phyloP scores from a whole-genome alignment of 2,113 vertebrate genomes.

The Copsychus sechellarum region DNA sequence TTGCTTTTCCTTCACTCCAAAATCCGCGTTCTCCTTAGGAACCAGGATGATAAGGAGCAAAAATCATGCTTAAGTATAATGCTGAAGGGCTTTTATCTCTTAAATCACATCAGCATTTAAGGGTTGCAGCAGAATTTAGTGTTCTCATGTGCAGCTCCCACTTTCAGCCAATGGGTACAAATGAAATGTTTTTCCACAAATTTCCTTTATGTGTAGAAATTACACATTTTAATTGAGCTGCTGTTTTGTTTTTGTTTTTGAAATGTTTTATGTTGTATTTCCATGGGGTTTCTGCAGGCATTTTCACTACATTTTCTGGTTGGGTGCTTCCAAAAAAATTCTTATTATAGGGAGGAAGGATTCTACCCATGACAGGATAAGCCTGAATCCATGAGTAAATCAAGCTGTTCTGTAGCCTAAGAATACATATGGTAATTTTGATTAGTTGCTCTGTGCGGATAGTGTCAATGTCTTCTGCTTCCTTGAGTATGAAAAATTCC shows the following conservation, averaged over 20 bases:
- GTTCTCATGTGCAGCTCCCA: neutral
- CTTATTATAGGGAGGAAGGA: neutral
- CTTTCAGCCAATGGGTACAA: conserved; percentile 10
- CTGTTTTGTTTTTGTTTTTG: conserved; percentile 3
- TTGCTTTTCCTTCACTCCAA: neutral
- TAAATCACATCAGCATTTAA: neutral
- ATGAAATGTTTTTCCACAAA: neutral
- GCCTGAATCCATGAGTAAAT: neutral
- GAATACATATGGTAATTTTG: conserved; percentile 30
- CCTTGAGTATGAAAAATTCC: conserved; percentile 49
- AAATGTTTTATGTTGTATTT: conserved; percentile 24
- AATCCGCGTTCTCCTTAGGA: neutral
- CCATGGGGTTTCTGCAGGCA: neutral
- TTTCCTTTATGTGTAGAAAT: conserved; percentile 12
- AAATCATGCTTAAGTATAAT: neutral
- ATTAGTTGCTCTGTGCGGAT: conserved; percentile 17
- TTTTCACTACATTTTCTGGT: conserved; percentile 44
- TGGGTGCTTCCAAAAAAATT: conserved; percentile 18
- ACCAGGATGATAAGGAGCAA: neutral
- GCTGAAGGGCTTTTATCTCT: neutral
- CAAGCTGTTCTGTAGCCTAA: conserved; percentile 4
- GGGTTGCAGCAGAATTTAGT: neutral
- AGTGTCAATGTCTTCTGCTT: conserved; percentile 62
- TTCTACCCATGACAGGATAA: conserved; percentile 3
- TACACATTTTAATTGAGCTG: neutral